Base-by-base conservation (phyloP, 2,888 invertebrate genomes). In the Cyclophora punctaria region DNA sequence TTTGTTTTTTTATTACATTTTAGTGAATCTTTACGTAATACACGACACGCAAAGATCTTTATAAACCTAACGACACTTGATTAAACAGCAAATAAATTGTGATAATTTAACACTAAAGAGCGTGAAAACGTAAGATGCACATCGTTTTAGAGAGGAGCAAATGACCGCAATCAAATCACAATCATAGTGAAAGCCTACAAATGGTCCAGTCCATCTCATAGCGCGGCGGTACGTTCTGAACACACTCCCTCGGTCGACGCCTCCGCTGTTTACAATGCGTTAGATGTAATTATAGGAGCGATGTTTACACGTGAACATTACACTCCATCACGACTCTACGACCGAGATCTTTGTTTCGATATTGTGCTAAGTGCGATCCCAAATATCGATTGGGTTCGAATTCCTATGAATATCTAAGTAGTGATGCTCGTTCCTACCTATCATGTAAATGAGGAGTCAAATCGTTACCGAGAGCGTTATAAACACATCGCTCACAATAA, bases 141-240 rank as follows among this genome's bases (percentile, higher is more conserved):
- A 61, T 62, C 59, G 70, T 78, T 81, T 82, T 76, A 63, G 71
- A 72, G 74, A 78, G 67, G 73, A 77, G 76, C 69, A 81, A 83
- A 83, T 78, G 73, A 75, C 78, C 71, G 74, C 78, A 83, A 83
- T 84, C 83, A 84, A 81, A 81, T 75, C 71, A 80, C 80, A 80
- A 83, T 83, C 79, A 83, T 65, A 75, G 80, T 79, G 80, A 84
- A 85, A 84, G 81, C 79, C 73, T 72, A 64, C 62, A 76, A 75
- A 76, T 71, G 70, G 69, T 60, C 64, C 20, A 20, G 20, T 20
- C 20, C 20, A 20, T 20, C 20, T 20, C 20, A 20, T 20, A 2
- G 20, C 20, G 20, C 20, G 20, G 20, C 20, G 20, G 20, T 20
- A 20, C 70, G 66, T 58, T 52, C 48, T 50, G 44, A 49, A 59